Evolutionary conservation across 2,113 vertebrate species (phyloP), one percentile per base, ranked within the genome.

Genomic region (Macquaria australasica): DNA sequence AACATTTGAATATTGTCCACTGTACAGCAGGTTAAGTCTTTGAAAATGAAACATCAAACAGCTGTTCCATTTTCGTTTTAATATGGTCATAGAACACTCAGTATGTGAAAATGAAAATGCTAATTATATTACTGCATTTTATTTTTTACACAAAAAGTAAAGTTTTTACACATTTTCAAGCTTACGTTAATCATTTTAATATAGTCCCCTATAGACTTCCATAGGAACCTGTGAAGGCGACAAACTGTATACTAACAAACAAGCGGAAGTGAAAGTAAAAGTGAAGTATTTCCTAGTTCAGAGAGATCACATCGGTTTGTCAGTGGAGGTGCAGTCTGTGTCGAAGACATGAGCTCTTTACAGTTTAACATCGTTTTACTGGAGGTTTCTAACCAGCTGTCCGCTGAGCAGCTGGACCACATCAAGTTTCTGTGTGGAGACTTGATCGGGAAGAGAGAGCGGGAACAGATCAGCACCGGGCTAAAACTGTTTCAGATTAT

Each of bases 361-460:
- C 0, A 3, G 12, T 95, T 97, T 6, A 21, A 92, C 34, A 0
- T 0, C 0, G 34, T 97, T 43, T 82, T 97, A 76, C 37, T 95
- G 45, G 41, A 87, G 0, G 86, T 98, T 50, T 96, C 97, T 0
- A 41, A 25, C 1, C 21, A 68, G 1, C 63, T 98, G 9, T 20
- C 76, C 0, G 1, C 0, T 0, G 0, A 1, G 0, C 81, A 97
- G 8, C 56, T 98, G 20, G 0, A 1, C 0, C 0, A 5, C 0
- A 5, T 98, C 0, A 97, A 96, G 89, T 97, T 95, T 66, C 76
- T 97, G 9, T 95, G 95, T 72, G 0, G 0, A 1, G 6, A 37
- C 0, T 0, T 7, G 0, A 89, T 97, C 12, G n/a, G 71, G 1
- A 97, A 96, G 55, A 80, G 85, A 34, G 91, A 77, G 14, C 53